phyloP scores from a whole-genome alignment of 23 tunicate species.

The Aplidium turbinatum region DNA sequence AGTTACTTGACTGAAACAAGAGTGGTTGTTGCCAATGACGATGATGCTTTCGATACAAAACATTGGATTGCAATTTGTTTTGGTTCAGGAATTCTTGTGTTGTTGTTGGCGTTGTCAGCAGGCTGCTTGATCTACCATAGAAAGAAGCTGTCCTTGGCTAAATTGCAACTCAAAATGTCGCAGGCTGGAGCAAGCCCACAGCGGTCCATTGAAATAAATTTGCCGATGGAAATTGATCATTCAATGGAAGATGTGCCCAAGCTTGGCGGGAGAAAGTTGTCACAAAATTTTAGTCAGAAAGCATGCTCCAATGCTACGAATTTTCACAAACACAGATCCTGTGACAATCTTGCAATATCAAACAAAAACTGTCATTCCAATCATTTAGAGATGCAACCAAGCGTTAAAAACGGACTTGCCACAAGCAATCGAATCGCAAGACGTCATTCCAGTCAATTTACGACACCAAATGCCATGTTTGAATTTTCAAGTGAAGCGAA shows the following conservation, averaged over 20 bases:
- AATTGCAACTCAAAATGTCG: neutral
- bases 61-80: constrained; percentile 69
- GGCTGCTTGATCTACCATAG: constrained; percentile 49
- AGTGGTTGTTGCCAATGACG: constrained; percentile 2
- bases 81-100: constrained; percentile 48
- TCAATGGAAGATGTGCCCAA: neutral
- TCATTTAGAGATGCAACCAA: constrained; percentile 7
- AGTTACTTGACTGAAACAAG: constrained; percentile 4
- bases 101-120: constrained; percentile 31
- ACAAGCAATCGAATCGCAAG: neutral
- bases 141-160: neutral
- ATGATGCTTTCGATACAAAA: constrained; percentile 8
- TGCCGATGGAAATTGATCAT: constrained; percentile 8
- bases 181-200: neutral
- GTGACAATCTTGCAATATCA: neutral
- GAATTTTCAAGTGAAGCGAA: neutral
- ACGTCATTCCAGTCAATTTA: constrained; percentile 16
- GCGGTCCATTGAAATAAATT: neutral
- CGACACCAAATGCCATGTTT: neutral
- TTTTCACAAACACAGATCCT: constrained; percentile 8
- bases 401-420: constrained; percentile 1
- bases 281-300: neutral
- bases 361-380: neutral
- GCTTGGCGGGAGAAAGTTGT: constrained; percentile 4
- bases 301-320: neutral